Percentiles rank a stretch among this genome's conserved stretches.
Evolutionary conservation across 2,113 vertebrate genomes (phyloP).

Genomic region (Tychaedon coryphoeus): DNA sequence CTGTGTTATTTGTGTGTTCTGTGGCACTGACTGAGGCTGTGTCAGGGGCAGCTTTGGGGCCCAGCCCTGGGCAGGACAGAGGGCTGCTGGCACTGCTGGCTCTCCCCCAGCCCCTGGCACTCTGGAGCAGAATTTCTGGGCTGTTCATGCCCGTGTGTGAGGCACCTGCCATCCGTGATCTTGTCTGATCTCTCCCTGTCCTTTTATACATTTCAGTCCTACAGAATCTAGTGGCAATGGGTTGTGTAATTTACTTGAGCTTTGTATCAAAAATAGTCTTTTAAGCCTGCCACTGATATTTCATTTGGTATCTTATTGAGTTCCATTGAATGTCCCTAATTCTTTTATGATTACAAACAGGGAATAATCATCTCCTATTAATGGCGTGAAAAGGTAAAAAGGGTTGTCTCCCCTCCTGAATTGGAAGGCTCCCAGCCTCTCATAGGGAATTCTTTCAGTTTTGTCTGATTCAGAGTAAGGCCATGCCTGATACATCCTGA

Average conservation of each 20-base stretch:
- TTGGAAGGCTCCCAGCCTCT: not conserved
- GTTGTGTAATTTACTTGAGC: not conserved
- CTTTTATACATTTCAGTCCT: not conserved
- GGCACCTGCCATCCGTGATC: not conserved
- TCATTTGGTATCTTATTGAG: not conserved
- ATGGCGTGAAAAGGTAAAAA: not conserved
- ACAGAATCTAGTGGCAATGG: not conserved
- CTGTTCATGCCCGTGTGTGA: rapidly evolving
- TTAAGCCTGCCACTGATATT: not conserved
- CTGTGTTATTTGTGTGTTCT: no score
- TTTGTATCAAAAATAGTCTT: not conserved
- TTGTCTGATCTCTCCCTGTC: not conserved
- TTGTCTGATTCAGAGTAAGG: not conserved
- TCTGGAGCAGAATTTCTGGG: not conserved
- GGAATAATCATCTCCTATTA: not conserved
- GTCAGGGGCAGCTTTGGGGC: not conserved
- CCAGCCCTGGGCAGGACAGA: not conserved
- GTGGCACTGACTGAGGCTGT: rapidly evolving
- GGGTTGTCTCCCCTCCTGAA: rapidly evolving
- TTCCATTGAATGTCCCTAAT: not conserved
- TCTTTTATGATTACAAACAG: not conserved
- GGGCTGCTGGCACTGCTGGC: not conserved
- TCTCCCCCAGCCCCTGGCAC: not conserved
- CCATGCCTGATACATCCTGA: not conserved
- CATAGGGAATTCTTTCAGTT: not conserved